phyloP scores from a whole-genome alignment of 2,888 invertebrate genomes.

The Drosophila anomalata region DNA sequence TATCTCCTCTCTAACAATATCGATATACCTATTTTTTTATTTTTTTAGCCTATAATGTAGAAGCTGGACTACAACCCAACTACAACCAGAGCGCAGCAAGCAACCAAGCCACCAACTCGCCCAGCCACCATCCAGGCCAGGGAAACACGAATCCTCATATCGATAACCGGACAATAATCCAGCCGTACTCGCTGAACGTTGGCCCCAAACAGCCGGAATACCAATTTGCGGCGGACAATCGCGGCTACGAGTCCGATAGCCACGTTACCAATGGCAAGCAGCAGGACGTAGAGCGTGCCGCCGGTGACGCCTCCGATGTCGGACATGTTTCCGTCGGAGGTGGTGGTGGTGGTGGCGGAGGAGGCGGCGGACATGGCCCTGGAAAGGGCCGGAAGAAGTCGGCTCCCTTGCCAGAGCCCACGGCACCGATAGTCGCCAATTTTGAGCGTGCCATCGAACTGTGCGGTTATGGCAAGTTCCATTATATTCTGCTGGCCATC shows the following conservation, averaged over 20 bases:
- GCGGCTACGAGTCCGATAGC: constrained; percentile 74
- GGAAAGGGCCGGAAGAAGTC: constrained; percentile 49
- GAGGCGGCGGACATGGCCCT: constrained; percentile 8
- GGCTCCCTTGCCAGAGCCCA: constrained; percentile 56
- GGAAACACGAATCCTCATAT: constrained; percentile 56
- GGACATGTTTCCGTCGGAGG: constrained; percentile 28
- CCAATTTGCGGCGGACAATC: constrained; percentile 79
- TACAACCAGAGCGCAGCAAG: constrained; percentile 87
- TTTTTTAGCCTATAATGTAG: constrained; percentile 93
- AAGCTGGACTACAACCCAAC: constrained; percentile 91
- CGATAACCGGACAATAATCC: constrained; percentile 81
- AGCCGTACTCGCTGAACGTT: constrained; percentile 80
- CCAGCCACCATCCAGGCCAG: constrained; percentile 79
- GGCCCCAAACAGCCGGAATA: constrained; percentile 79
- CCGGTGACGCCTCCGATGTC: constrained; percentile 57
- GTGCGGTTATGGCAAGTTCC: constrained; percentile 90
- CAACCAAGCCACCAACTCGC: constrained; percentile 40
- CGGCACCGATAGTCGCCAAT: constrained; percentile 88
- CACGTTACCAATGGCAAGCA: constrained; percentile 65
- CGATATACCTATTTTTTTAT: constrained; percentile 33
- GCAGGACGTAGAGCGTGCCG: constrained; percentile 77
- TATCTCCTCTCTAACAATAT: constrained; percentile 40
- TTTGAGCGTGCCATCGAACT: constrained; percentile 95
- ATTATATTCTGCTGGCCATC: constrained; percentile 93
- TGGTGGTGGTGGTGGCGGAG: constrained; percentile 35